These are phyloP conservation scores for Pholis gunnellus DNA, from an alignment of 2,113 vertebrate species.

Conservation along the genomic window DNA sequence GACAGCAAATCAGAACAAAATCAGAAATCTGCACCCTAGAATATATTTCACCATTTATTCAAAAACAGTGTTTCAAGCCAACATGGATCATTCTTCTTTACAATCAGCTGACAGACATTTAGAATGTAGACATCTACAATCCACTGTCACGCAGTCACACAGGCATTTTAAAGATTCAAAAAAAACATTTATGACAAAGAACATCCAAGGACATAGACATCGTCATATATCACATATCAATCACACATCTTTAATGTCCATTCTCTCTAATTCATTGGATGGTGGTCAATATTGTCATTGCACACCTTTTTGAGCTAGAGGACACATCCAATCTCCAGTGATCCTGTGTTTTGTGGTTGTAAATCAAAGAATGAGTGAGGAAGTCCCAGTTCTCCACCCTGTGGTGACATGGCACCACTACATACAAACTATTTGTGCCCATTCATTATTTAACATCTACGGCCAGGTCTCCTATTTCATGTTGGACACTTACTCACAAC, in stretches of 20 bases:
- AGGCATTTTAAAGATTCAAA: background rate
- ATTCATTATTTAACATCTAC: background rate
- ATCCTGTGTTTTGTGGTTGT: background rate
- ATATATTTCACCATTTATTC: conserved; percentile 26
- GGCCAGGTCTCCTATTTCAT: background rate
- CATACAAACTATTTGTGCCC: background rate
- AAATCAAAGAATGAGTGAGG: background rate
- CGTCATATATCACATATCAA: background rate
- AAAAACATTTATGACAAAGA: conserved; percentile 11
- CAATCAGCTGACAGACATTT: background rate
- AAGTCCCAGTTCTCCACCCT: conserved; percentile 63
- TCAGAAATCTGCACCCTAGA: background rate
- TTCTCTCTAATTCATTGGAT: background rate
- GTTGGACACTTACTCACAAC: background rate
- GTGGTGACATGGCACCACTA: conserved; percentile 62
- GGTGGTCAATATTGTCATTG: background rate
- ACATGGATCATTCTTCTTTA: conserved; percentile 1
- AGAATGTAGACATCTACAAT: background rate
- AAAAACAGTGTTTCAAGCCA: background rate
- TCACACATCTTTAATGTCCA: background rate
- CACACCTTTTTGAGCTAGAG: background rate
- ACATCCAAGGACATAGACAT: background rate
- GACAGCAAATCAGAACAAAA: conserved; percentile 12
- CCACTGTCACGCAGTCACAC: background rate
- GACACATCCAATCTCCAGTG: background rate